Evolutionary conservation across 2,113 vertebrate species (phyloP).

Genomic region (Petroica traversi): DNA sequence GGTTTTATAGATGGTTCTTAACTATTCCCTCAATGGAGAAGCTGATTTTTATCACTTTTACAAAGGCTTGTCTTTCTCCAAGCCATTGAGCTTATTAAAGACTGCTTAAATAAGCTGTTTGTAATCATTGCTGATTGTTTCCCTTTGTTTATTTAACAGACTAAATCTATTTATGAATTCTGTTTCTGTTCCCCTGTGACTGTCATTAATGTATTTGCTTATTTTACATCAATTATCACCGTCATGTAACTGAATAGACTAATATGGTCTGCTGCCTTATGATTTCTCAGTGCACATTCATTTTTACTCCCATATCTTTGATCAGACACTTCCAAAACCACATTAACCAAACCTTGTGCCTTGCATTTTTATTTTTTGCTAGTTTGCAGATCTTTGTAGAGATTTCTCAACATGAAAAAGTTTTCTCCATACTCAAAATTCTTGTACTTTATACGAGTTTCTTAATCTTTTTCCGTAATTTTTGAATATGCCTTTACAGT

Average conservation of each 20-base stretch:
- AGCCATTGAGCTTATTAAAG: slow-evolving; percentile 10
- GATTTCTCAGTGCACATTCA: not conserved
- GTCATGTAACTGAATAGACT: not conserved
- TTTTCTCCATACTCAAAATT: not conserved
- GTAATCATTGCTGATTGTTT: slow-evolving; percentile 48
- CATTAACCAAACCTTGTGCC: not conserved
- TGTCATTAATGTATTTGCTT: slow-evolving; percentile 11
- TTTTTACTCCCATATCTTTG: not conserved
- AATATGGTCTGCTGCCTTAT: not conserved
- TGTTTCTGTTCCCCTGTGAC: not conserved
- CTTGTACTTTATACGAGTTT: not conserved
- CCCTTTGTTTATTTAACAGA: slow-evolving; percentile 22
- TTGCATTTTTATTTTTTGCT: not conserved
- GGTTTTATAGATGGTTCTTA: not conserved
- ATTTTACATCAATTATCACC: slow-evolving; percentile 13
- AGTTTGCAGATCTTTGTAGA: not conserved
- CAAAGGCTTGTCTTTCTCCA: not conserved
- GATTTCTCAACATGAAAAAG: not conserved
- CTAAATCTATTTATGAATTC: slow-evolving; percentile 26
- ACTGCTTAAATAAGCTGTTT: slow-evolving; percentile 29
- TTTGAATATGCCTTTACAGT: not conserved
- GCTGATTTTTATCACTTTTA: not conserved
- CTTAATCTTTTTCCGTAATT: not conserved
- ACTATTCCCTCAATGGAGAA: not conserved
- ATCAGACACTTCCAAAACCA: not conserved